phyloP scores from a whole-genome alignment of 2,113 vertebrate genomes.

The Thomomys bottae region DNA sequence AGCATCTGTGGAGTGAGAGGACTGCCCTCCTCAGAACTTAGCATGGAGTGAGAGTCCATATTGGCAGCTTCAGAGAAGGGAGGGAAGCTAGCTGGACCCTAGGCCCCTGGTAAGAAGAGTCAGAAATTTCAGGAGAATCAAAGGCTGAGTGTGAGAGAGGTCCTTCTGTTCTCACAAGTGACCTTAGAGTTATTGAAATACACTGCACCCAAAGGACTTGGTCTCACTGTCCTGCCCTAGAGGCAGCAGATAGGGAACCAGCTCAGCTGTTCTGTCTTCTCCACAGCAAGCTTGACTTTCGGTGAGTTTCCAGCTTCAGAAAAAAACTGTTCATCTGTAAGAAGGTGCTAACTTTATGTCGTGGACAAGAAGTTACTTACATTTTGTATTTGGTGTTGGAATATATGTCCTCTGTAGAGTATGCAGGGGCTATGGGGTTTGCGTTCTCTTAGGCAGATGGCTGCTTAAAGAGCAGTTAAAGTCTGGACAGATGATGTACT shows the following conservation, averaged over 20 bases:
- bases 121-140: not conserved
- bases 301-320: not conserved
- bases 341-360: conserved; percentile 65
- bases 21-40: not conserved
- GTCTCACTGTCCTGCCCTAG: not conserved
- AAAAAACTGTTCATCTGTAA: not conserved
- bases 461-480: conserved; percentile 37
- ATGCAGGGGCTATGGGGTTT: not conserved
- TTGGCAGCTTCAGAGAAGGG: not conserved
- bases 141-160: not conserved
- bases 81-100: not conserved
- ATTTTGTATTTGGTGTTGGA: conserved; percentile 45
- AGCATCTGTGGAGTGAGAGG: not conserved
- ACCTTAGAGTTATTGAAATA: not conserved
- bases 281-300: not conserved
- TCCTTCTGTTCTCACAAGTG: not conserved
- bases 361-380: conserved; percentile 23
- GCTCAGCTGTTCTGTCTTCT: not conserved
- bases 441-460: not conserved
- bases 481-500: not conserved
- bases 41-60: not conserved
- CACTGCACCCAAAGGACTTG: not conserved
- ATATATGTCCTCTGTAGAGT: conserved; percentile 21
- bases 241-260: not conserved
- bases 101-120: not conserved